A percentile compares a stretch with the other conserved stretches of the same genome.
phyloP scores from a whole-genome alignment of 2,888 invertebrate species.

The Stomorhina lunata region DNA sequence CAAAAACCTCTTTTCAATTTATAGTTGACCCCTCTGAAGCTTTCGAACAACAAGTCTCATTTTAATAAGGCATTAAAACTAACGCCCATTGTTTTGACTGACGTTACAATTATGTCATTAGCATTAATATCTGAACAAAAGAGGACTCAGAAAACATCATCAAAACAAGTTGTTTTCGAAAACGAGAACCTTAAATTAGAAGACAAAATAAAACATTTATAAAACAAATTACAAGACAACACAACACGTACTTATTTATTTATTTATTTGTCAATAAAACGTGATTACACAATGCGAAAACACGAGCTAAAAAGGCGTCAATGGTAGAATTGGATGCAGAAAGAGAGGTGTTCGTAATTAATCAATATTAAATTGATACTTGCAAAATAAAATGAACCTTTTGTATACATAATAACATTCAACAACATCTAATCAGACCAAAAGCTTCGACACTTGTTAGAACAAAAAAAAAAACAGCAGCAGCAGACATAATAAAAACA shows the following conservation, averaged over 20 bases:
- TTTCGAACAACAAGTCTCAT: no score
- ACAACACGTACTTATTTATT: no score
- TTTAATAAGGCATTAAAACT: no score
- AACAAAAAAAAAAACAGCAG: not conserved
- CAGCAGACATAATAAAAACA: not conserved
- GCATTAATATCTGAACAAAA: slow-evolving; percentile 7
- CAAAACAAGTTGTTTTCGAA: not conserved
- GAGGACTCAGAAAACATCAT: not conserved
- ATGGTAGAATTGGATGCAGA: not conserved
- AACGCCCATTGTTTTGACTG: not conserved
- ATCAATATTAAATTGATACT: not conserved
- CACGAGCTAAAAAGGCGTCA: not conserved
- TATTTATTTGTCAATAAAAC: slow-evolving; percentile 2
- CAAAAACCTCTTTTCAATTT: no score
- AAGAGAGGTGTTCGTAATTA: not conserved
- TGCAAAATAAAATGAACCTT: no score
- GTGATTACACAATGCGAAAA: slow-evolving; percentile 6
- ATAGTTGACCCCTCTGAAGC: no score
- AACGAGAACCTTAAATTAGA: not conserved
- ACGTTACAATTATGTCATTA: slow-evolving; percentile 9
- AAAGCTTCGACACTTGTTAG: not conserved
- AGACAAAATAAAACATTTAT: not conserved
- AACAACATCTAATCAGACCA: slow-evolving; percentile 13
- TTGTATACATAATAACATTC: not conserved
- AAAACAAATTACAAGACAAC: slow-evolving; percentile 16